phyloP scores from a whole-genome alignment of 1,140 invertebrate genomes.

The Drosophila leontia region DNA sequence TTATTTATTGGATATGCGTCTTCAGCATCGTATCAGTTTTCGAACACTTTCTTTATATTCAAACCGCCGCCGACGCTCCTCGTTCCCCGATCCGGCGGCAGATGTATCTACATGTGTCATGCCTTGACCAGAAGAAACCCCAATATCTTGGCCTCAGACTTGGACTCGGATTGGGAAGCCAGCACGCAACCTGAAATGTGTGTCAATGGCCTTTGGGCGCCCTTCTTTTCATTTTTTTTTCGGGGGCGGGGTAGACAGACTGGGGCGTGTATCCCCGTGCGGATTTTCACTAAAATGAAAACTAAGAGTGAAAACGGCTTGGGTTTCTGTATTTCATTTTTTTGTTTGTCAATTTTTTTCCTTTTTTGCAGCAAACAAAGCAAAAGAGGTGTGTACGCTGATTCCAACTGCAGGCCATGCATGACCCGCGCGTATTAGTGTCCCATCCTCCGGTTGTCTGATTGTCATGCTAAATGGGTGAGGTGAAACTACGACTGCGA shows the following conservation, averaged over 20 bases:
- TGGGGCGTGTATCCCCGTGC: slow-evolving; percentile 61
- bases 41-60: slow-evolving; percentile 53
- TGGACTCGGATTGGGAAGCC: slow-evolving; percentile 31
- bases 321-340: slow-evolving; percentile 45
- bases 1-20: slow-evolving; percentile 80
- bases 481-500: slow-evolving; percentile 67
- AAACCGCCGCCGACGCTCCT: slow-evolving; percentile 29
- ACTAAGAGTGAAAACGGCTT: slow-evolving; percentile 78
- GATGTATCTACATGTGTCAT: slow-evolving; percentile 71
- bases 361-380: slow-evolving; percentile 50
- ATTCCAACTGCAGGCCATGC: slow-evolving; percentile 73
- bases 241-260: slow-evolving; percentile 28
- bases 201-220: slow-evolving; percentile 72
- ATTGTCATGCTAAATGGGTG: slow-evolving; percentile 79
- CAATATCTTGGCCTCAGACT: slow-evolving; percentile 45
- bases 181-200: slow-evolving; percentile 69
- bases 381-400: slow-evolving; percentile 68
- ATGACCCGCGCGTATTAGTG: slow-evolving; percentile 70
- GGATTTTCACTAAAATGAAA: slow-evolving; percentile 77
- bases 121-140: slow-evolving; percentile 59
- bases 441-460: slow-evolving; percentile 52
- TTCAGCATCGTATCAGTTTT: slow-evolving; percentile 37
- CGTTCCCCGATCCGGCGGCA: slow-evolving; percentile 14
- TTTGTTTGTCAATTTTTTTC: slow-evolving; percentile 7
- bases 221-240: slow-evolving; percentile 31